A percentile compares a stretch with the other conserved stretches of the same genome.
Conservation (phyloP, 2,797 vertebrate species). For the Tangara arthus region DNA sequence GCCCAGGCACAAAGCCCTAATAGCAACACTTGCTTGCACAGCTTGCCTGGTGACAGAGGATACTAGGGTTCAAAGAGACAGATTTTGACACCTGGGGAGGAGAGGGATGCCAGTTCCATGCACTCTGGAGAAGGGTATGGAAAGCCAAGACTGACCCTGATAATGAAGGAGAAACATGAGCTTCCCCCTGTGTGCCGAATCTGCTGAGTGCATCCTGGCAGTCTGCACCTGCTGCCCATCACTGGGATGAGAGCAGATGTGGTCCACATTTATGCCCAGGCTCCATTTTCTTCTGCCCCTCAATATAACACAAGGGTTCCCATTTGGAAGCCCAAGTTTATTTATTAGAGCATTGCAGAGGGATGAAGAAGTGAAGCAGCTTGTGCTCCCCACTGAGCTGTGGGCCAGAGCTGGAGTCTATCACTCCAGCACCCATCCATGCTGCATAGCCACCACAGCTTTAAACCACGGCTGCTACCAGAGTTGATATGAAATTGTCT, state of each 20-base stretch:
- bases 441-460: background rate
- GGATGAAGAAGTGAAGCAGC: background rate
- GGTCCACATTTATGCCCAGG: too few relatives aligned
- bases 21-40: fast-evolving
- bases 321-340: background rate
- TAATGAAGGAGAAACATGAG: background rate
- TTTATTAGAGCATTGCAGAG: background rate
- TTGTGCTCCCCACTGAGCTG: background rate
- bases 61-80: background rate
- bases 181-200: background rate
- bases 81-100: background rate
- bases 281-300: background rate
- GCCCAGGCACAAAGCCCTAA: fast-evolving
- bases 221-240: background rate
- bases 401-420: background rate
- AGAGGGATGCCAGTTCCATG: background rate
- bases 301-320: background rate
- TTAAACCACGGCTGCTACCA: background rate
- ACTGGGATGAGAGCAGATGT: background rate
- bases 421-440: fast-evolving
- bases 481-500: background rate
- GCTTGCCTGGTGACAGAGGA: fast-evolving
- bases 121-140: background rate
- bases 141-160: background rate
- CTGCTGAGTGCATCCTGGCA: fast-evolving